A percentile compares a stretch with the other conserved stretches of the same genome.
These are phyloP conservation scores for Zaprionus lineosus DNA, from an alignment of 2,888 invertebrate genomes.

Conservation along the genomic window DNA sequence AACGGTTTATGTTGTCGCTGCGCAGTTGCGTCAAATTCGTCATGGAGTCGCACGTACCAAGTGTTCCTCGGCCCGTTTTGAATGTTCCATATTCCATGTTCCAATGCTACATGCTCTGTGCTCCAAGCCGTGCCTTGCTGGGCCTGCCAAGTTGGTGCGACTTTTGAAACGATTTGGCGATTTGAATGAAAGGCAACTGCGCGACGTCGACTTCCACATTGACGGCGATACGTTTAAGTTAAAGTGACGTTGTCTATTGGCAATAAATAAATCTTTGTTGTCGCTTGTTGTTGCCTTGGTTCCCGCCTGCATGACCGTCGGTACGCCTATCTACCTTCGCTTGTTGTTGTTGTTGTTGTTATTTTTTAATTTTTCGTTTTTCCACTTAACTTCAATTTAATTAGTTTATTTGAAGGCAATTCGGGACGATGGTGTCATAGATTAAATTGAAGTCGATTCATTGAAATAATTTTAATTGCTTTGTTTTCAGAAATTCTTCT, in stretches of 20 bases:
- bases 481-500: too few species aligned
- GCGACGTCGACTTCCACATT: constrained; percentile 1
- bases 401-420: constrained; percentile 78
- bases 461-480: constrained; percentile 27
- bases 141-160: constrained; percentile 4
- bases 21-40: constrained; percentile 53
- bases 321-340: constrained; percentile 20
- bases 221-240: background rate
- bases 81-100: constrained; percentile 39
- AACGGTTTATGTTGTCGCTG: constrained; percentile 71
- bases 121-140: constrained; percentile 53
- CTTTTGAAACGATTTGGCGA: constrained; percentile 30
- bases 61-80: constrained; percentile 32
- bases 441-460: constrained; percentile 67
- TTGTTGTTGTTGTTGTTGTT: constrained; percentile 12
- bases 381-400: constrained; percentile 69
- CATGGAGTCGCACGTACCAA: constrained; percentile 34
- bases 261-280: constrained; percentile 71
- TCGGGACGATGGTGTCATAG: constrained; percentile 76
- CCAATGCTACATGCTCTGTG: too few species aligned
- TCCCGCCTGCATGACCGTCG: too few species aligned
- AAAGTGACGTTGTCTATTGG: constrained; percentile 48
- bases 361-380: constrained; percentile 19
- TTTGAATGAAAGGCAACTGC: constrained; percentile 49
- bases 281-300: constrained; percentile 30